Percentiles rank a stretch among this genome's conserved stretches.
Conservation (phyloP, 1,140 invertebrate species). For the Eciton burchellii region DNA sequence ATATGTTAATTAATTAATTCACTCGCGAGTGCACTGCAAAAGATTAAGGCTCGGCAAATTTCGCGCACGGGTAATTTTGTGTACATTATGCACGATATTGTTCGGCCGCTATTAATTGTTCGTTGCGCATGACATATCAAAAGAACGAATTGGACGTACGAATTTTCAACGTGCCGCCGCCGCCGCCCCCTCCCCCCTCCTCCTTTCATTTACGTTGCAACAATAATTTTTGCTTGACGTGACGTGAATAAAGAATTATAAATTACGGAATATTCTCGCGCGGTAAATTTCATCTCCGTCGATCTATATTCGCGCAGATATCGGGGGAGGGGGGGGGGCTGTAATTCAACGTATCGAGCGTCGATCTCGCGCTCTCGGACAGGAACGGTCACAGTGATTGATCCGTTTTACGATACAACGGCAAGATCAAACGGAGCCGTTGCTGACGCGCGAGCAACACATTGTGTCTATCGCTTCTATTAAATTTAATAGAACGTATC, state of each 20-base stretch:
- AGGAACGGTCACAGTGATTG: not conserved
- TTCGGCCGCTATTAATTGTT: conserved; percentile 43
- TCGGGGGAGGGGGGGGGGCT: not conserved
- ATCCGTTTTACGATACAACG: conserved; percentile 36
- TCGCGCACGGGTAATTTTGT: conserved; percentile 18
- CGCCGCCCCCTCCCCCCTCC: too few species aligned
- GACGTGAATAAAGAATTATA: conserved; percentile 32
- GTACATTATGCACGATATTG: conserved; percentile 16
- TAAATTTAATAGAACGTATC: conserved; percentile 21
- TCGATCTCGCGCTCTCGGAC: conserved; percentile 30
- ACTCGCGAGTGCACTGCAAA: conserved; percentile 18
- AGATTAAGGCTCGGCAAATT: conserved; percentile 38
- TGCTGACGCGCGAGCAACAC: not conserved
- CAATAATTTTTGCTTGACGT: conserved; percentile 41
- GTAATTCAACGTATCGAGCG: conserved; percentile 24
- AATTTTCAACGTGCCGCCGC: conserved; percentile 8
- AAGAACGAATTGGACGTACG: conserved; percentile 28
- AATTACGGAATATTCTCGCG: conserved; percentile 32
- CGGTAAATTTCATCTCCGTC: not conserved
- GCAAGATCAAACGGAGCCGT: conserved; percentile 26
- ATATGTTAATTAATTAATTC: conserved; percentile 52
- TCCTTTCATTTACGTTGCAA: conserved; percentile 10
- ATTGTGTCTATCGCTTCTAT: not conserved
- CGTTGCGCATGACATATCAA: conserved; percentile 15
- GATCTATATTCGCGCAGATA: not conserved